Evolutionary conservation across 2,113 vertebrate species (phyloP).

Genomic region (Mola mola): DNA sequence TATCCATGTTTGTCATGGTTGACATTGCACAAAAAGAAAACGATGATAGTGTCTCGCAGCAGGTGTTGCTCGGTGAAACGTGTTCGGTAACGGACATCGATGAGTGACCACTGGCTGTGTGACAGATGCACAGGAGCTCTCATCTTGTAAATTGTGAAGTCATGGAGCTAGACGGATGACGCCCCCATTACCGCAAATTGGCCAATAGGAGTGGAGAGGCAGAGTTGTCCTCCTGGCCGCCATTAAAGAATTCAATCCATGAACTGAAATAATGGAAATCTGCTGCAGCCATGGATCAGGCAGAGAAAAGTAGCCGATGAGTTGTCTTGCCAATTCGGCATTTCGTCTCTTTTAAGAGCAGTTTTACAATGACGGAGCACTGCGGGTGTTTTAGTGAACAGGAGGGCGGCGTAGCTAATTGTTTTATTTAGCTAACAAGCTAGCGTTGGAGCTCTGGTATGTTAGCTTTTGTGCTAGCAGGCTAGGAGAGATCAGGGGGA

Average conservation of each 20-base stretch:
- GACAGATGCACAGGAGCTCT: conserved; percentile 73
- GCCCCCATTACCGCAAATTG: conserved; percentile 73
- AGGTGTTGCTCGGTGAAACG: conserved; percentile 18
- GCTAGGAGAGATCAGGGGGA: conserved; percentile 77
- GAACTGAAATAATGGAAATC: conserved; percentile 92
- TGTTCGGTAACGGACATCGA: conserved; percentile 40
- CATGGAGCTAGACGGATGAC: conserved; percentile 77
- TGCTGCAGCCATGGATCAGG: conserved; percentile 77
- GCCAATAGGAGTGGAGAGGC: conserved; percentile 86
- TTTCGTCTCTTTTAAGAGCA: conserved; percentile 50
- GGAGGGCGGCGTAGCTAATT: conserved; percentile 69
- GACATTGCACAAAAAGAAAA: background rate
- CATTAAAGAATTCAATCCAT: conserved; percentile 97
- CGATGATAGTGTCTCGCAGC: too few relatives aligned
- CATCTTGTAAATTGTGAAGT: conserved; percentile 81
- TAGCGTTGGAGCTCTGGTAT: conserved; percentile 74
- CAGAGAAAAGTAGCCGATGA: conserved; percentile 69
- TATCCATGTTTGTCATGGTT: background rate
- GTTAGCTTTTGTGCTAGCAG: conserved; percentile 74
- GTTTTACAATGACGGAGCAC: conserved; percentile 54
- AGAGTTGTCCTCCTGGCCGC: conserved; percentile 94
- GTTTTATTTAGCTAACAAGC: conserved; percentile 74
- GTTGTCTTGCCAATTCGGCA: conserved; percentile 34
- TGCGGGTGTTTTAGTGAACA: conserved; percentile 49
- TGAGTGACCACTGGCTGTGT: conserved; percentile 59